These are phyloP conservation scores for Torymus tubicola DNA, from an alignment of 2,888 invertebrate genomes.

Conservation along the genomic window DNA sequence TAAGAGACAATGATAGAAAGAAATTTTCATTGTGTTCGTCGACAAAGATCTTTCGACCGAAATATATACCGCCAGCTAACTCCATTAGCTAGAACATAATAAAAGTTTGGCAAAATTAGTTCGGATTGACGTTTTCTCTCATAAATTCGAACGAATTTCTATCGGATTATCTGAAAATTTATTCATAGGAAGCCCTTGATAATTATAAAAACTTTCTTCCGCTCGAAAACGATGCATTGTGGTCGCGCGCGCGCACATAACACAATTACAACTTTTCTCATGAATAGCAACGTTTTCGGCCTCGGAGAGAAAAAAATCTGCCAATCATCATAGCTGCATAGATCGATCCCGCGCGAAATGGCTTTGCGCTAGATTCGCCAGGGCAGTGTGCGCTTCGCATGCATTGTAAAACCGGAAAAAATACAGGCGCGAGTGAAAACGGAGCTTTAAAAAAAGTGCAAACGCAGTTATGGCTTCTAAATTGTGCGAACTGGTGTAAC, in stretches of 20 bases:
- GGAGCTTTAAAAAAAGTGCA: too few relatives aligned
- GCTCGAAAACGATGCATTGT: not conserved
- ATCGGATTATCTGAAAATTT: slow-evolving; percentile 4
- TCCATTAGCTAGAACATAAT: too few relatives aligned
- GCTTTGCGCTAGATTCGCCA: slow-evolving; percentile 25
- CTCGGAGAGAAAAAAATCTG: slow-evolving; percentile 5
- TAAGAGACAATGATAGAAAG: too few relatives aligned
- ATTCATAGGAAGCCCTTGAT: not conserved
- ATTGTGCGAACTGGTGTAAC: too few relatives aligned
- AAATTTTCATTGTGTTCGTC: too few relatives aligned
- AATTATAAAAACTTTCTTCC: too few relatives aligned
- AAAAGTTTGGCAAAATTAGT: too few relatives aligned
- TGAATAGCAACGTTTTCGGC: slow-evolving; percentile 17
- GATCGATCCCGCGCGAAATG: slow-evolving; percentile 37
- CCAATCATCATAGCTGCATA: slow-evolving; percentile 8
- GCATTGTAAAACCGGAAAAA: slow-evolving; percentile 6
- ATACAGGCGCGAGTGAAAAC: too few relatives aligned
- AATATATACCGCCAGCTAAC: too few relatives aligned
- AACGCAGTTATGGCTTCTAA: too few relatives aligned
- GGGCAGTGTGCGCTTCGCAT: not conserved
- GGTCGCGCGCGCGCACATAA: not conserved
- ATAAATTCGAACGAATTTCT: not conserved
- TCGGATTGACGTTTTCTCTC: not conserved
- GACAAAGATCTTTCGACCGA: too few relatives aligned
- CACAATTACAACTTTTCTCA: slow-evolving; percentile 20